Base-by-base conservation (phyloP, 2,888 invertebrate species). In the Leucophenga montana region DNA sequence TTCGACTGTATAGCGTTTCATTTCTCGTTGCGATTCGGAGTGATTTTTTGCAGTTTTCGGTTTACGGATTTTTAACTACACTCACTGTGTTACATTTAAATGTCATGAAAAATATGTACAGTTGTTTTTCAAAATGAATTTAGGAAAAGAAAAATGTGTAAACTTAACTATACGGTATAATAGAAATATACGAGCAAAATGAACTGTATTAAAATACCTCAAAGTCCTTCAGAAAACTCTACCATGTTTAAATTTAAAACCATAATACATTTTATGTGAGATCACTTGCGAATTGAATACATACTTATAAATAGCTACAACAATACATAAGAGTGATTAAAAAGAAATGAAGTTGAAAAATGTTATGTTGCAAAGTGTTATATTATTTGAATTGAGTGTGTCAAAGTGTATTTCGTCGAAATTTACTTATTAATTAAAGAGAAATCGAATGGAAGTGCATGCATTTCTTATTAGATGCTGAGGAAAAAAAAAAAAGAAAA, bases 1-100 rank as follows among this genome's bases (percentile, higher is more conserved):
- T 46, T 62, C 54, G 20, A 56, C 39, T 39, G 18, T 39, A 11
- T 5, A 39, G 39, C 9, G 3, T 39, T 39, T 39, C 39, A 39
- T 39, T 39, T 39, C 9, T 57, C 57, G 27, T 57, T 33, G 39
- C 16, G 39, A 61, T 44, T 39, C 39, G 11, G 18, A 61, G 44
- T 48, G 48, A 44, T 62, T 62, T 18, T 62, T 62, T 48, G 62
- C 62, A 33, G 61, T 61, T 33, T 39, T 61, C 33, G 39, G 11
- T 39, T 39, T 39, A 39, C 39, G 39, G 39, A 39, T 39, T 11
- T 5, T 39, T 39, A 5, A 27, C 8, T 39, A n/a, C 11, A 39
- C 39, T 39, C 8, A 39, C 1, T 5, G 39, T 39, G 39, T 39
- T 39, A 22, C 46, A 64, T 20, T 64, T 44, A 64, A 64, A 64